phyloP scores from a whole-genome alignment of 2,888 invertebrate genomes.

The Zygaena filipendulae region DNA sequence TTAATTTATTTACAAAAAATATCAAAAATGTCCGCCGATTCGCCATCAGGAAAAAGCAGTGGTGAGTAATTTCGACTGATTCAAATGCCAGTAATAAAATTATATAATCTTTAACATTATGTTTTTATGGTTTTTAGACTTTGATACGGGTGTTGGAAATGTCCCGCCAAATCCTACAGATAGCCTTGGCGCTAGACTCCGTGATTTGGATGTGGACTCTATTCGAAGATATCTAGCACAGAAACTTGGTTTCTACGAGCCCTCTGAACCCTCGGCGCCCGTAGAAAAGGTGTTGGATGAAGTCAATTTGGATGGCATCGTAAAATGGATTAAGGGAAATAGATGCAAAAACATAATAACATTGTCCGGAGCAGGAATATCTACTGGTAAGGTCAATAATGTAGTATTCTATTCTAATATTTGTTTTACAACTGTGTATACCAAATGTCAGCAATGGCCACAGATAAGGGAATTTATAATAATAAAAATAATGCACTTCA shows the following conservation, averaged over 20 bases:
- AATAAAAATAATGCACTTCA: too few relatives aligned
- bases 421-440: too few relatives aligned
- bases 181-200: constrained; percentile 36
- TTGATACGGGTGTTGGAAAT: constrained; percentile 27
- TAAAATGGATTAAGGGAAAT: constrained; percentile 79
- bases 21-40: constrained; percentile 59
- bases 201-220: constrained; percentile 70
- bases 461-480: too few relatives aligned
- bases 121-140: constrained; percentile 28
- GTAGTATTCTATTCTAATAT: constrained; percentile 3
- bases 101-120: constrained; percentile 5
- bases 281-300: constrained; percentile 71
- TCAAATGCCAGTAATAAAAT: background rate
- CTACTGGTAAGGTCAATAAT: constrained; percentile 79
- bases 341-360: constrained; percentile 89
- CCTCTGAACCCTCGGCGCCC: constrained; percentile 35
- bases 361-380: constrained; percentile 96
- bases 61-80: constrained; percentile 26
- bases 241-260: constrained; percentile 70
- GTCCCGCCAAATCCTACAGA: constrained; percentile 52
- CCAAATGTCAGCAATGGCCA: too few relatives aligned
- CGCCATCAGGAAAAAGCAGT: constrained; percentile 52
- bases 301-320: constrained; percentile 79
- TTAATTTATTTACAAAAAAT: too few relatives aligned
- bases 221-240: constrained; percentile 73